Base-by-base conservation (phyloP, 2,797 vertebrate genomes). In the Avahi laniger region DNA sequence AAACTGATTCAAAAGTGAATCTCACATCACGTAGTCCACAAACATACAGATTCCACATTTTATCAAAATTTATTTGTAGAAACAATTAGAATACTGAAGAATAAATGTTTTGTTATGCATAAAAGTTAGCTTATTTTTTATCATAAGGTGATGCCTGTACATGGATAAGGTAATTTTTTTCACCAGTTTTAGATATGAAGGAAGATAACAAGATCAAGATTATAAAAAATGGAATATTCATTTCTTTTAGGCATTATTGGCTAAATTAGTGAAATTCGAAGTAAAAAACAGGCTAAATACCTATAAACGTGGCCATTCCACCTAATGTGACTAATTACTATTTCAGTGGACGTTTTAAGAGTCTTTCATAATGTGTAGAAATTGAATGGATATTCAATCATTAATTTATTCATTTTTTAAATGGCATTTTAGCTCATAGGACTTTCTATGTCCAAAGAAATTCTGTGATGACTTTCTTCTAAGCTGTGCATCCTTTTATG, bases 71-170 rank as follows among this genome's bases (percentile, higher is more conserved):
- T 46, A 30, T 52, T 80, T 83, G 48, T 50, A 63, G 52, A 88
- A 96, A 89, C 14, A 85, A 84, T 61, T 85, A 75, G 52, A 87
- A 89, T 46, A 81, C 41, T 86, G n/a, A 94, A 83, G 79, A 50
- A 9, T 18, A 28, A 89, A 38, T 89, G 5, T 63, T 84, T 87
- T 28, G 2, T 90, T 80, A 41, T 57, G 3, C 12, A 63, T 14
- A 63, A 63, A 91, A 48, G 7, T 88, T 78, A 59, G 22, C 67
- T 69, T 59, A 7, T 38, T 93, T 85, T 70, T 70, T 38, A 83
- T 78, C 41, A 50, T 26, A 63, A 88, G 7, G 7, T 82, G 43
- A 81, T 91, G 7, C 59, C 61, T 75, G 1, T 87, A 4, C 41
- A 8, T 81, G 33, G 18, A 63, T 78, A 38, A 81, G 38, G n/a